phyloP scores from a whole-genome alignment of 2,888 invertebrate genomes.

The Ichneumoninae sp. region DNA sequence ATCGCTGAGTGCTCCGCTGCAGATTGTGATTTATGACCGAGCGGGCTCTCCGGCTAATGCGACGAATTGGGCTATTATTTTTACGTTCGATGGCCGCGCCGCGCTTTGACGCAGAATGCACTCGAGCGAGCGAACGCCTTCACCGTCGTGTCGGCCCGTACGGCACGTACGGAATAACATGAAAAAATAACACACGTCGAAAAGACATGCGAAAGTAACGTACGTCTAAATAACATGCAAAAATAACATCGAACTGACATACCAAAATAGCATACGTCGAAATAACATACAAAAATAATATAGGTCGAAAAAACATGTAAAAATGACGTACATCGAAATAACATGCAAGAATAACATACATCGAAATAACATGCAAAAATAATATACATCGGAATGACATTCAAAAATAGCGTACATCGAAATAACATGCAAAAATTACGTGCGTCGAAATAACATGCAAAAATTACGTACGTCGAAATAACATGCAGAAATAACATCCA shows the following conservation, averaged over 20 bases:
- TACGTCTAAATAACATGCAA: no score
- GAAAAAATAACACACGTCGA: not conserved
- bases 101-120: slow-evolving; percentile 14
- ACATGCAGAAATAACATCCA: no score
- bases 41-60: slow-evolving; percentile 35
- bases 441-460: no score
- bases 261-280: no score
- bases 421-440: no score
- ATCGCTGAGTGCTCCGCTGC: slow-evolving; percentile 36
- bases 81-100: slow-evolving; percentile 49
- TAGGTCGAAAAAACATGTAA: not conserved
- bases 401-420: no score
- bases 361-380: no score
- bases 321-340: no score
- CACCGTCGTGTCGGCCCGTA: not conserved
- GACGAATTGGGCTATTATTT: slow-evolving; percentile 64
- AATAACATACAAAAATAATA: not conserved
- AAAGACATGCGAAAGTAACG: not conserved
- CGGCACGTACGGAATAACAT: not conserved
- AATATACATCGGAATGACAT: no score
- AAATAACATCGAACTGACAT: no score
- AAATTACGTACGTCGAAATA: no score
- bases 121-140: not conserved
- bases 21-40: slow-evolving; percentile 73
- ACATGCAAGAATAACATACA: no score